A percentile compares a stretch with the other conserved stretches of the same genome.
Evolutionary conservation across 2,113 vertebrate genomes (phyloP).

Genomic region (Entelurus aequoreus): DNA sequence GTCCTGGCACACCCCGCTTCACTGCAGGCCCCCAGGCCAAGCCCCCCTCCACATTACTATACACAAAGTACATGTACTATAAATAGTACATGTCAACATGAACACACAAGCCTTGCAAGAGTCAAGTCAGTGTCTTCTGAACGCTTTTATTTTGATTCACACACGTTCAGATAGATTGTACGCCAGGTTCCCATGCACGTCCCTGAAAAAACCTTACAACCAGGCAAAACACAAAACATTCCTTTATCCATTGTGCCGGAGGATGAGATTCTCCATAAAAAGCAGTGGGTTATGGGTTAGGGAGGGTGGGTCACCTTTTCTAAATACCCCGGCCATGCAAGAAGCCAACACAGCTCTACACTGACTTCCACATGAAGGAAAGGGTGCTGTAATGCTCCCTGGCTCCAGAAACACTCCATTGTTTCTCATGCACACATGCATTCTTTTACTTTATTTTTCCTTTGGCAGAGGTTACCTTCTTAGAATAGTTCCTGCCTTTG

Average conservation of each 20-base stretch:
- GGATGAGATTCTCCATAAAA: constrained; percentile 57
- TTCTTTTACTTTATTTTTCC: constrained; percentile 58
- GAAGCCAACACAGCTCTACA: constrained; percentile 39
- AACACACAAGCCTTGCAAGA: neutral
- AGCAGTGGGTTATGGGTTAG: constrained; percentile 47
- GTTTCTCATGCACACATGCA: constrained; percentile 55
- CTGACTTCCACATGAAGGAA: constrained; percentile 56
- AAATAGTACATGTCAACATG: neutral
- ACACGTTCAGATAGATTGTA: constrained; percentile 18
- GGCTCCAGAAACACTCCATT: constrained; percentile 68
- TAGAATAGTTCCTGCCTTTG: constrained; percentile 65
- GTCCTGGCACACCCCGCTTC: too few relatives aligned
- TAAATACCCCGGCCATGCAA: constrained; percentile 30
- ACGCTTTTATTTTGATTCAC: constrained; percentile 24
- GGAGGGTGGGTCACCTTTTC: constrained; percentile 30
- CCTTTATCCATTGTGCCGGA: constrained; percentile 58
- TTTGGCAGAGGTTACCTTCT: constrained; percentile 50
- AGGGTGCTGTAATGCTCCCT: constrained; percentile 49
- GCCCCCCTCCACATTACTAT: too few relatives aligned
- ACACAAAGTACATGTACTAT: too few relatives aligned
- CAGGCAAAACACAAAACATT: constrained; percentile 45
- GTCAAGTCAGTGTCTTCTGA: constrained; percentile 7
- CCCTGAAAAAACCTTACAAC: constrained; percentile 31
- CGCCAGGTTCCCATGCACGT: constrained; percentile 38
- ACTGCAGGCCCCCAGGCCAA: too few relatives aligned